These are phyloP conservation scores for Dynastes grantii DNA, from an alignment of 2,888 invertebrate species.

Conservation along the genomic window DNA sequence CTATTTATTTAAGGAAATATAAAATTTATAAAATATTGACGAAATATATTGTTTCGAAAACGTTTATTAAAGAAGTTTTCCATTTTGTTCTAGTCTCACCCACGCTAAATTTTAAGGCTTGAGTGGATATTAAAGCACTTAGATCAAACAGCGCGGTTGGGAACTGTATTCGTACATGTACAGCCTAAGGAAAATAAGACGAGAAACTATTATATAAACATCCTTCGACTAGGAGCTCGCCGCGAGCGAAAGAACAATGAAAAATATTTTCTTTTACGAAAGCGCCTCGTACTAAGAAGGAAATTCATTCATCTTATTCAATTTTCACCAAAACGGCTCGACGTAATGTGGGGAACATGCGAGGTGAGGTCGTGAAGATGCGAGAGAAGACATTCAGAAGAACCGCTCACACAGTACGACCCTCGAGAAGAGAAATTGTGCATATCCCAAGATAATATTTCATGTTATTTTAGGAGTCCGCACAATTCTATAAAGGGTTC, in stretches of 20 bases:
- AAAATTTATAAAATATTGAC: no score
- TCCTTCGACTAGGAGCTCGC: background rate
- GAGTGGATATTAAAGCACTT: no score
- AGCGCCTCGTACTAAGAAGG: background rate
- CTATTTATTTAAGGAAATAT: no score
- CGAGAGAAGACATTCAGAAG: background rate
- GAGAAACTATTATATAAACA: conserved; percentile 12
- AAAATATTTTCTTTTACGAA: conserved; percentile 33
- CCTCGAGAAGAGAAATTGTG: conserved; percentile 34
- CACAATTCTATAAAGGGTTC: conserved; percentile 42
- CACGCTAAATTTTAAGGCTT: no score
- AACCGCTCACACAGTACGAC: background rate
- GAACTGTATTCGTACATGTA: background rate
- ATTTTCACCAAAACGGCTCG: conserved; percentile 19
- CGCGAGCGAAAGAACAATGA: conserved; percentile 15
- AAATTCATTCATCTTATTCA: conserved; percentile 37
- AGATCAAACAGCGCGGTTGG: no score
- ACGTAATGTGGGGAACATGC: conserved; percentile 17
- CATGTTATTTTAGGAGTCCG: conserved; percentile 42
- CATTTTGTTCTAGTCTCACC: no score
- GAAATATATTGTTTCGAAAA: no score
- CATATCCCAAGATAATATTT: conserved; percentile 46
- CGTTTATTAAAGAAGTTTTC: no score
- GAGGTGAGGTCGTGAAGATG: background rate
- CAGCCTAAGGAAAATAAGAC: background rate